Evolutionary conservation across 2,888 invertebrate species (phyloP).

Genomic region (Kryphioiulus occultus): DNA sequence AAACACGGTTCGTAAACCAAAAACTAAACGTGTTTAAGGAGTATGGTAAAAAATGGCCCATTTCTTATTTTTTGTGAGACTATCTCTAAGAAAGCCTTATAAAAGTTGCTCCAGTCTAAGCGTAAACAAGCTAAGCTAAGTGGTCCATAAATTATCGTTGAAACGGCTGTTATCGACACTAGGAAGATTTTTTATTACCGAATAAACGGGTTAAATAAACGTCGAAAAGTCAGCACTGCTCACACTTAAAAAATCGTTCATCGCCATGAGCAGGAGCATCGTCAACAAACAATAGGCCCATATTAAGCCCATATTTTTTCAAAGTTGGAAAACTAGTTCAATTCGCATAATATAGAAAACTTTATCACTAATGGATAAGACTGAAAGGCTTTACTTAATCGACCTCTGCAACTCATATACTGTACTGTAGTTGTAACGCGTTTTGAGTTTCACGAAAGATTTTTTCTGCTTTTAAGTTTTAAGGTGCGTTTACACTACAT

Average conservation of each 20-base stretch:
- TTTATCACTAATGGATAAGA: too few relatives aligned
- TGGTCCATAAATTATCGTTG: not conserved
- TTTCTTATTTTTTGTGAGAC: not conserved
- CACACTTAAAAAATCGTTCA: not conserved
- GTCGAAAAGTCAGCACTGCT: not conserved
- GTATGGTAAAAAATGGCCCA: not conserved
- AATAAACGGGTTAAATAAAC: not conserved
- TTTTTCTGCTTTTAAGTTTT: too few relatives aligned
- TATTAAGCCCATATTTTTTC: too few relatives aligned
- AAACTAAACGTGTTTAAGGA: not conserved
- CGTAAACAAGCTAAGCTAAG: not conserved
- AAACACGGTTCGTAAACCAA: not conserved
- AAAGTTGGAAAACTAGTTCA: too few relatives aligned
- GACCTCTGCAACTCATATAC: too few relatives aligned
- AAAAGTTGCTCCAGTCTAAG: not conserved
- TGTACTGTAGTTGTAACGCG: too few relatives aligned
- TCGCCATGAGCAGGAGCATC: not conserved
- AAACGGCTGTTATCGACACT: not conserved
- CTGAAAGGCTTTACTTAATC: too few relatives aligned
- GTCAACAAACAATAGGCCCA: too few relatives aligned
- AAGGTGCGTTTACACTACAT: too few relatives aligned
- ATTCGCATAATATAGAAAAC: too few relatives aligned
- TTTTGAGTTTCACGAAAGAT: too few relatives aligned
- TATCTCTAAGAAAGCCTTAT: not conserved
- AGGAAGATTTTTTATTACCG: not conserved